phyloP scores from a whole-genome alignment of 2,888 invertebrate species.

The Meta bourneti region DNA sequence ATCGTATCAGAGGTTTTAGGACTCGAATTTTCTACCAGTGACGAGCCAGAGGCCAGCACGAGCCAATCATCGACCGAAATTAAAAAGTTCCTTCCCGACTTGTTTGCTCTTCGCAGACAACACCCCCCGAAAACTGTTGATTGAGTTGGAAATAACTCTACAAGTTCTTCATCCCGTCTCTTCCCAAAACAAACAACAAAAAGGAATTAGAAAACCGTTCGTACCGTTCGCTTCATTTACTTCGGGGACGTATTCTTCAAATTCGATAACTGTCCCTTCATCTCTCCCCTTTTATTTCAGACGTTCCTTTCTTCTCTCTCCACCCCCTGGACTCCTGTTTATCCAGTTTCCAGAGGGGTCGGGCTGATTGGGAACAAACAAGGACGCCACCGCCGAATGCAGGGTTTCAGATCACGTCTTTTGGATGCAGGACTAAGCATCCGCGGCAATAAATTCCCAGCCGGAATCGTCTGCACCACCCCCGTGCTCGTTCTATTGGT shows the following conservation, averaged over 20 bases:
- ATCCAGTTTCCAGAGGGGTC: slow-evolving; percentile 8
- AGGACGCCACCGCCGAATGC: background rate
- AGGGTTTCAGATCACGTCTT: slow-evolving; percentile 22
- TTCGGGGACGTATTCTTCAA: slow-evolving; percentile 31
- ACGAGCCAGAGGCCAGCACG: background rate
- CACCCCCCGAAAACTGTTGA: background rate
- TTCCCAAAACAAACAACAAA: background rate
- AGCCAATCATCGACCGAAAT: background rate
- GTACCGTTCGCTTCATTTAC: slow-evolving; percentile 18
- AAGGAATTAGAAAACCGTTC: background rate
- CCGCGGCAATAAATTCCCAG: slow-evolving; percentile 12
- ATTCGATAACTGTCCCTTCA: slow-evolving; percentile 45
- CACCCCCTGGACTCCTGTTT: background rate
- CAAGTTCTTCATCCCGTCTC: background rate
- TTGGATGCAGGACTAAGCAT: background rate
- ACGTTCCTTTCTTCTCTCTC: background rate
- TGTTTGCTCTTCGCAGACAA: background rate
- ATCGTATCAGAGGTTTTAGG: too few relatives aligned
- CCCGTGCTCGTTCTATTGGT: background rate
- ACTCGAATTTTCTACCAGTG: too few relatives aligned
- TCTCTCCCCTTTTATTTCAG: background rate
- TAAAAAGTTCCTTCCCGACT: background rate
- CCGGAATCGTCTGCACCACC: background rate
- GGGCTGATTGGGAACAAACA: slow-evolving; percentile 26
- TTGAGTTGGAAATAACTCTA: background rate